phyloP scores from a whole-genome alignment of 2,888 invertebrate species.

The Orthonychiurus folsomi region DNA sequence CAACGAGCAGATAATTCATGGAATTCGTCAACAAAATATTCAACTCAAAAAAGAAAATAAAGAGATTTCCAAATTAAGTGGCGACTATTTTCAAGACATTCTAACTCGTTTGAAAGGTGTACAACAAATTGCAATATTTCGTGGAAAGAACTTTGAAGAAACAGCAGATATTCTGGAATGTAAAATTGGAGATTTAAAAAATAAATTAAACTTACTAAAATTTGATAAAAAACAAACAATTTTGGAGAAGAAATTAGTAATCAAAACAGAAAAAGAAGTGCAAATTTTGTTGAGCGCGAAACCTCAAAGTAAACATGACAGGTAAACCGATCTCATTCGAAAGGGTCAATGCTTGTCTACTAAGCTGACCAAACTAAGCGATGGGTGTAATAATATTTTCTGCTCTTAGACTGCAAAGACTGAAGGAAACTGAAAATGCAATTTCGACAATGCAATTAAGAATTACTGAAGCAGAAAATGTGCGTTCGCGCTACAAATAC shows the following conservation, averaged over 20 bases:
- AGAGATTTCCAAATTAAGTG: slow-evolving; percentile 17
- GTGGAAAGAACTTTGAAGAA: slow-evolving; percentile 30
- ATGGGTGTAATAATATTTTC: too few species aligned
- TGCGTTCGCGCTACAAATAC: slow-evolving; percentile 34
- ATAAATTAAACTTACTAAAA: slow-evolving; percentile 30
- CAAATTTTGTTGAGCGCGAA: background rate
- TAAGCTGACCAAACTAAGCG: too few species aligned
- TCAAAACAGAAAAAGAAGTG: background rate
- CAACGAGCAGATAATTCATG: slow-evolving; percentile 28
- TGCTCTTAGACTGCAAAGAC: slow-evolving; percentile 24
- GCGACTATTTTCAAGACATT: slow-evolving; percentile 30
- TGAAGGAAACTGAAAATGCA: slow-evolving; percentile 35
- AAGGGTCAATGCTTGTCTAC: too few species aligned
- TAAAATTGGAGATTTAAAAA: slow-evolving; percentile 33
- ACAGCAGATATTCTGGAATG: slow-evolving; percentile 35
- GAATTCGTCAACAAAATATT: slow-evolving; percentile 22
- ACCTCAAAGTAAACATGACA: background rate
- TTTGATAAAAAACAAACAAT: slow-evolving; percentile 19
- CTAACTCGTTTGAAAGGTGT: slow-evolving; percentile 25
- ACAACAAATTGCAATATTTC: slow-evolving; percentile 31
- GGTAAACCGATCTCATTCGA: too few species aligned
- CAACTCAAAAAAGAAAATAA: slow-evolving; percentile 23
- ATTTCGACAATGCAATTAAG: slow-evolving; percentile 39
- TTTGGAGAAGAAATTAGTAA: background rate
- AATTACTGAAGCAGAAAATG: slow-evolving; percentile 39